A percentile compares a stretch with the other conserved stretches of the same genome.
Evolutionary conservation across 2,888 invertebrate species (phyloP).

Genomic region (Lasioglossum villosulum): DNA sequence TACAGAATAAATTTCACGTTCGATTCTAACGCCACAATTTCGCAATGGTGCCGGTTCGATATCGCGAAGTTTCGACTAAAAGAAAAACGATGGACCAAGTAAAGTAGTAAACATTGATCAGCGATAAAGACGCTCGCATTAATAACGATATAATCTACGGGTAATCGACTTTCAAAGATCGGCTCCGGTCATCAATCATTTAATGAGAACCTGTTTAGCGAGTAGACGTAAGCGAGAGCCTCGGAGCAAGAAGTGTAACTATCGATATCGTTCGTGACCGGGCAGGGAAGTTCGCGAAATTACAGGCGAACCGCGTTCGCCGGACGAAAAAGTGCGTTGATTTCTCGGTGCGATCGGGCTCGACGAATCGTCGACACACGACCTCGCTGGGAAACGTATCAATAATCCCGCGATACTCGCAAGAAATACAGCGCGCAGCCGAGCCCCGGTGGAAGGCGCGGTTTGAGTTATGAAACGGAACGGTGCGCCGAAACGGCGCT

Average conservation of each 20-base stretch:
- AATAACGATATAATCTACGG: not conserved
- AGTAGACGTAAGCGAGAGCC: not conserved
- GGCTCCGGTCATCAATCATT: slow-evolving; percentile 9
- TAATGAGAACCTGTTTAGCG: slow-evolving; percentile 14
- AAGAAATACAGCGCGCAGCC: slow-evolving; percentile 41
- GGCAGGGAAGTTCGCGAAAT: not conserved
- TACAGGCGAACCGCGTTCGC: not conserved
- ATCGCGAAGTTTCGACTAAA: not conserved
- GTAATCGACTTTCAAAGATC: slow-evolving; percentile 10
- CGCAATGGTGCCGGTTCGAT: not conserved
- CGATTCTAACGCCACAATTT: not conserved
- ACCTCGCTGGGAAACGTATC: slow-evolving; percentile 7
- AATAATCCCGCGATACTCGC: slow-evolving; percentile 29
- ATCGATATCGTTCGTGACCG: not conserved
- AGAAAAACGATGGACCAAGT: not conserved
- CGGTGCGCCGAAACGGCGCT: slow-evolving; percentile 28
- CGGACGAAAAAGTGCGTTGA: not conserved
- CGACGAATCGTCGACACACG: slow-evolving; percentile 29
- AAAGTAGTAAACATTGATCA: not conserved
- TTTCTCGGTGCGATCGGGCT: not conserved
- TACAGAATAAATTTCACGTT: not conserved
- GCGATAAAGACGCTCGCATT: slow-evolving; percentile 4
- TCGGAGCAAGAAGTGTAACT: not conserved
- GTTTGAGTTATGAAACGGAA: slow-evolving; percentile 49
- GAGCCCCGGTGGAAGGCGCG: not conserved